Evolutionary conservation across 2,113 vertebrate genomes (phyloP).

Genomic region (Sinocyclocheilus grahami): DNA sequence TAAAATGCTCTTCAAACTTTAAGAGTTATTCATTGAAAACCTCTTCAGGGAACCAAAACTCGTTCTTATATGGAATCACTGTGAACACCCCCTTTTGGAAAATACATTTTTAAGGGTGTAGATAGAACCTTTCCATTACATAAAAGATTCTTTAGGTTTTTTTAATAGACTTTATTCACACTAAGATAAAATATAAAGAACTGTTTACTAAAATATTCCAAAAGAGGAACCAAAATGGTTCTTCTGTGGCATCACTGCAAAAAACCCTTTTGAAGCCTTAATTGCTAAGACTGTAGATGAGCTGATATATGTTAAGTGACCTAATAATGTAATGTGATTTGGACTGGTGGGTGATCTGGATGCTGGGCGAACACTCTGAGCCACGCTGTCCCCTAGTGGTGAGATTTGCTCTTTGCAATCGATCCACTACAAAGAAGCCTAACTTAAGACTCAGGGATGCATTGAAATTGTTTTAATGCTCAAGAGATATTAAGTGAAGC

Average conservation of each 20-base stretch:
- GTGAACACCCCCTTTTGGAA: background rate
- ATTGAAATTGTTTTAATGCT: background rate
- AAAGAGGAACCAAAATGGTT: background rate
- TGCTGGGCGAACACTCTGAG: background rate
- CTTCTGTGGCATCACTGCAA: background rate
- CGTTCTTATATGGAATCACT: background rate
- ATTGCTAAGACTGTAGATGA: background rate
- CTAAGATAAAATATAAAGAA: background rate
- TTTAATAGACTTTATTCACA: background rate
- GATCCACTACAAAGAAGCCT: background rate
- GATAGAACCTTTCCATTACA: background rate
- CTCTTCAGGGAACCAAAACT: background rate
- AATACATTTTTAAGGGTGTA: background rate
- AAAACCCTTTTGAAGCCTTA: background rate
- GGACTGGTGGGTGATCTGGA: background rate
- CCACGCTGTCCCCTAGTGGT: constrained; percentile 60
- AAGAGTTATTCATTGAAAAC: background rate
- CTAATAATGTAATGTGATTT: background rate
- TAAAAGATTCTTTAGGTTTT: background rate
- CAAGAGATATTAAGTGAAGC: background rate
- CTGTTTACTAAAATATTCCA: background rate
- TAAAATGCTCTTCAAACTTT: background rate
- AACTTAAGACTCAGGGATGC: background rate
- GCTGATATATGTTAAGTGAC: background rate
- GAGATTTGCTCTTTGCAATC: constrained; percentile 37